phyloP scores from a whole-genome alignment of 2,797 vertebrate genomes.

The Sciurus vulgaris region DNA sequence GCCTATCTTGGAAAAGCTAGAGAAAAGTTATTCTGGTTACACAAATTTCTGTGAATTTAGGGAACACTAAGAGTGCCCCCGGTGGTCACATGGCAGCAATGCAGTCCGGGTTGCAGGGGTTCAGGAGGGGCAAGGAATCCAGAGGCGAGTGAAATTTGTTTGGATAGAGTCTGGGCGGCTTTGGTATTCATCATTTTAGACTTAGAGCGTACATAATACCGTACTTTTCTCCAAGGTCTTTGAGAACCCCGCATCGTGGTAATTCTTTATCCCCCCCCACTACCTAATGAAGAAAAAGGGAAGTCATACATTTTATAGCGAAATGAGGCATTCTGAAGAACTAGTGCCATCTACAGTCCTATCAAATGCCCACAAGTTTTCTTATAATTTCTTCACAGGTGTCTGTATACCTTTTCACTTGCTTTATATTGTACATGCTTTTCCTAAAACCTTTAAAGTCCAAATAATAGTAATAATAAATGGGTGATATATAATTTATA shows the following conservation, averaged over 20 bases:
- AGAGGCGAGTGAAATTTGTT: neutral
- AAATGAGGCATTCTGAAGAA: conserved; percentile 68
- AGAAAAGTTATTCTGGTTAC: neutral
- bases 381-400: conserved; percentile 19
- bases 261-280: neutral
- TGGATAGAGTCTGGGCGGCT: neutral
- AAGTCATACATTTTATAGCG: conserved; percentile 59
- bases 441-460: conserved; percentile 49
- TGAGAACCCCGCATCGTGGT: neutral
- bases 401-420: conserved; percentile 20
- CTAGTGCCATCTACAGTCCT: conserved; percentile 77
- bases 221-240: conserved; percentile 13
- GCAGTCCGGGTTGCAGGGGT: neutral
- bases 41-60: neutral
- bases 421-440: conserved; percentile 28
- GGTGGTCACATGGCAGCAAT: conserved; percentile 35
- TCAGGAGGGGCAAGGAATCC: neutral
- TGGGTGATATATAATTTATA: neutral
- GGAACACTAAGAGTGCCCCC: neutral
- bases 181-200: neutral
- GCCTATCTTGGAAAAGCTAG: conserved; percentile 36
- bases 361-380: conserved; percentile 56
- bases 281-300: conserved; percentile 35
- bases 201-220: neutral
- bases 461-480: conserved; percentile 33